Percentiles rank a stretch among this genome's conserved stretches.
Evolutionary conservation across 2,113 vertebrate genomes (phyloP).

Genomic region (Australoheros scitulus): DNA sequence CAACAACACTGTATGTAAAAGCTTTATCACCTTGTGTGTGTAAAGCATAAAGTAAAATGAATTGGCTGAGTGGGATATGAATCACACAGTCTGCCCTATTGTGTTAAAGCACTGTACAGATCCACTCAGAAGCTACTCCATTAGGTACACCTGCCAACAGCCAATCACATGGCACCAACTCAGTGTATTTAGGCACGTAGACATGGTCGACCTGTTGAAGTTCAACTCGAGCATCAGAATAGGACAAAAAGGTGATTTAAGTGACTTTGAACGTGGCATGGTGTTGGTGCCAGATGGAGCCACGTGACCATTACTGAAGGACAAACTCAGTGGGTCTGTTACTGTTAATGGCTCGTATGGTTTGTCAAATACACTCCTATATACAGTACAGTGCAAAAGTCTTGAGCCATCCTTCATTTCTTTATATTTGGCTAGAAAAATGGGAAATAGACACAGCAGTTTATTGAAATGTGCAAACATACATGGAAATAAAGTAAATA

Average conservation of each 20-base stretch:
- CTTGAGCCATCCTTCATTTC: not conserved
- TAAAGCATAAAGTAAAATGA: constrained; percentile 45
- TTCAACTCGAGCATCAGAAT: not conserved
- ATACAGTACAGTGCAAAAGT: not conserved
- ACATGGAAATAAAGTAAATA: not conserved
- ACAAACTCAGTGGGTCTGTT: not conserved
- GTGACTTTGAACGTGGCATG: not conserved
- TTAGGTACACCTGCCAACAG: not conserved
- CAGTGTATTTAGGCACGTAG: not conserved
- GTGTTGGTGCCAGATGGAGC: not conserved
- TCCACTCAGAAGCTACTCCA: not conserved
- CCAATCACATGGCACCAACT: not conserved
- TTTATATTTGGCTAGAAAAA: not conserved
- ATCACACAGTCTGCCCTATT: constrained; percentile 1
- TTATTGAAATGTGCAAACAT: constrained; percentile 4
- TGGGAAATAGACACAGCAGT: not conserved
- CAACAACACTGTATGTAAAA: constrained; percentile 26
- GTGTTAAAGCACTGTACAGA: not conserved
- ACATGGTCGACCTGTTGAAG: not conserved
- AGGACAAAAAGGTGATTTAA: not conserved
- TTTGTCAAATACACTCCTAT: not conserved
- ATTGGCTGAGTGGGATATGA: constrained; percentile 44
- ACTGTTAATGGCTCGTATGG: not conserved
- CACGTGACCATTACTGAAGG: not conserved
- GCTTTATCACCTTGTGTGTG: constrained; percentile 17